These are phyloP conservation scores for Garrulus glandarius DNA, from an alignment of 2,797 vertebrate species.

Conservation along the genomic window DNA sequence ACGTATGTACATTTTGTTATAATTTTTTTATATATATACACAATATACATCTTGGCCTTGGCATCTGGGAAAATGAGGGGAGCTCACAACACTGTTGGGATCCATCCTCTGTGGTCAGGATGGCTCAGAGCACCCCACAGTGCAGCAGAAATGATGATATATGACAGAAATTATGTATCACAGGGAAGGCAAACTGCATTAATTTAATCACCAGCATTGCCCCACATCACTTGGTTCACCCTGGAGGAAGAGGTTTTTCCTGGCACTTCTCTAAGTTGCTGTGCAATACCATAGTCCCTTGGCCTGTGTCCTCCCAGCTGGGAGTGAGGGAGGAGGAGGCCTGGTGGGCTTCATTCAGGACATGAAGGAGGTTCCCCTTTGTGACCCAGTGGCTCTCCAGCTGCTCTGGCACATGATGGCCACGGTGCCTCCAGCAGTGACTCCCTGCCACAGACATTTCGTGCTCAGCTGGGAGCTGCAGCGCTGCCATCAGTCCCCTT, in stretches of 20 bases:
- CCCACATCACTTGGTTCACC: rapidly evolving
- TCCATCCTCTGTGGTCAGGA: background rate
- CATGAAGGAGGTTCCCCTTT: rapidly evolving
- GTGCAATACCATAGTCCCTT: rapidly evolving
- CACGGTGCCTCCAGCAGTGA: rapidly evolving
- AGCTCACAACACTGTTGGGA: background rate
- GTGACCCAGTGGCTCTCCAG: background rate
- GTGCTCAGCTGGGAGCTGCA: background rate
- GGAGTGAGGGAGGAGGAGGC: background rate
- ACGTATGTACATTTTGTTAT: background rate
- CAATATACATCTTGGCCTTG: background rate
- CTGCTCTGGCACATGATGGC: rapidly evolving
- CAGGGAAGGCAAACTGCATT: background rate
- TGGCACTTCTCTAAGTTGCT: background rate
- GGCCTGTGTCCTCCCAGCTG: background rate
- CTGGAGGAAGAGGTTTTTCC: background rate
- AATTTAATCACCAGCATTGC: background rate
- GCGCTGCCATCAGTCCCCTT: background rate
- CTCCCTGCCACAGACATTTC: background rate
- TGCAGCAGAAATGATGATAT: background rate
- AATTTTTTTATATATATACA: background rate
- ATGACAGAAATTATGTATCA: background rate
- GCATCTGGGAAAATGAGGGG: background rate
- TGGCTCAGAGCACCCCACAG: background rate
- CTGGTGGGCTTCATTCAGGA: rapidly evolving